Conservation (phyloP, 2,797 vertebrate genomes). For the Synaphobranchus kaupii region DNA sequence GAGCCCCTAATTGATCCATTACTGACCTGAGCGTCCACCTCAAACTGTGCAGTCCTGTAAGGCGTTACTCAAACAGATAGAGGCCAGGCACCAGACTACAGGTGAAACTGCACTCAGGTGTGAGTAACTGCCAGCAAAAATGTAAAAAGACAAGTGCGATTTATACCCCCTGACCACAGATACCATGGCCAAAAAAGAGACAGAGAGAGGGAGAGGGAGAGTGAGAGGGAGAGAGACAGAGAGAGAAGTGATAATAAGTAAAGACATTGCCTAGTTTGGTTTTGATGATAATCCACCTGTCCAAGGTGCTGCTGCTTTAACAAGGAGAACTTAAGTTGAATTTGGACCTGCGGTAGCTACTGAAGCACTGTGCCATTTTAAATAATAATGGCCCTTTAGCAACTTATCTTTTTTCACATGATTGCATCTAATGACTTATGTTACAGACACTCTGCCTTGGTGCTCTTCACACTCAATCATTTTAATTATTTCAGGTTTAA, state of each 20-base stretch:
- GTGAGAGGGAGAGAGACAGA: not conserved
- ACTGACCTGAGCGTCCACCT: not conserved
- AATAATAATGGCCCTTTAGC: not conserved
- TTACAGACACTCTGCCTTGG: not conserved
- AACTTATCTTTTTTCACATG: not conserved
- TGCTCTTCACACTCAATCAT: not conserved
- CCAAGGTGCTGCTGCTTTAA: not conserved
- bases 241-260: not conserved
- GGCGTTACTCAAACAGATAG: not conserved
- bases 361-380: not conserved
- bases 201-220: not conserved
- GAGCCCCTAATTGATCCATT: not conserved
- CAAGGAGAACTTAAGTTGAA: not conserved
- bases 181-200: not conserved
- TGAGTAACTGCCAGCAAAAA: slow-evolving; percentile 3
- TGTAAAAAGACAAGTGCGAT: not conserved
- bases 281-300: not conserved
- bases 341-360: not conserved
- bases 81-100: not conserved
- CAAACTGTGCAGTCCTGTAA: not conserved
- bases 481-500: slow-evolving; percentile 5
- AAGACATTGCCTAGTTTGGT: not conserved
- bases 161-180: not conserved
- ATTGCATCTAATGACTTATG: slow-evolving; percentile 7
- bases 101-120: not conserved